phyloP scores from a whole-genome alignment of 2,888 invertebrate genomes.

The Plagodis dolabraria region DNA sequence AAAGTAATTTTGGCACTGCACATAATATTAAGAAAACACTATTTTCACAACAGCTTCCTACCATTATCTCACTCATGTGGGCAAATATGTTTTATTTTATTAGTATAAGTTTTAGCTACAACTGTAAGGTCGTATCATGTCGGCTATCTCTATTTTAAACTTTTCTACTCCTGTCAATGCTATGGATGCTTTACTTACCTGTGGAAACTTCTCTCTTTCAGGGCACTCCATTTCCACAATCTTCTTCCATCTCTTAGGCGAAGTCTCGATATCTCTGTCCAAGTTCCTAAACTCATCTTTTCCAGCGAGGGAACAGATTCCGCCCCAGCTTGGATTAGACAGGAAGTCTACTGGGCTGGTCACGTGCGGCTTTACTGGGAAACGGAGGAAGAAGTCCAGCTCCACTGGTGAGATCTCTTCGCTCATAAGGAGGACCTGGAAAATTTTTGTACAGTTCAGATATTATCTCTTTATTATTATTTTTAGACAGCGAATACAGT shows the following conservation, averaged over 20 bases:
- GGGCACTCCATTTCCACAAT: slow-evolving; percentile 97
- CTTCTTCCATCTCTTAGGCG: slow-evolving; percentile 99
- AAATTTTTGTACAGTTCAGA: not conserved
- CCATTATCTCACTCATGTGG: no score
- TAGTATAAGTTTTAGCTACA: no score
- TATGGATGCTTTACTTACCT: slow-evolving; percentile 63
- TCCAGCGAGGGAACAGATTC: slow-evolving; percentile 94
- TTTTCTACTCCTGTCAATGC: no score
- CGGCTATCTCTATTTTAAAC: no score
- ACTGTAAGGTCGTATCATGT: no score
- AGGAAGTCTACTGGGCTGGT: slow-evolving; percentile 98
- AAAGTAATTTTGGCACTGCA: no score
- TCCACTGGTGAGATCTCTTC: slow-evolving; percentile 94
- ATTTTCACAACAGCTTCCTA: no score
- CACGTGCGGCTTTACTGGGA: slow-evolving; percentile 96
- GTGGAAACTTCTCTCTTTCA: slow-evolving; percentile 98
- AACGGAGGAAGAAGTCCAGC: slow-evolving; percentile 95
- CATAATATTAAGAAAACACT: no score
- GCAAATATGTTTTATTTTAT: no score
- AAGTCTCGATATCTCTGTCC: slow-evolving; percentile 97
- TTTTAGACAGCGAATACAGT: no score
- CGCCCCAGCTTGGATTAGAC: slow-evolving; percentile 97
- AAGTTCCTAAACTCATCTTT: slow-evolving; percentile 97
- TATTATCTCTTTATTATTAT: no score
- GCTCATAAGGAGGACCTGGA: slow-evolving; percentile 92